phyloP scores from a whole-genome alignment of 1,140 invertebrate genomes.

The Macrostomum lignano region DNA sequence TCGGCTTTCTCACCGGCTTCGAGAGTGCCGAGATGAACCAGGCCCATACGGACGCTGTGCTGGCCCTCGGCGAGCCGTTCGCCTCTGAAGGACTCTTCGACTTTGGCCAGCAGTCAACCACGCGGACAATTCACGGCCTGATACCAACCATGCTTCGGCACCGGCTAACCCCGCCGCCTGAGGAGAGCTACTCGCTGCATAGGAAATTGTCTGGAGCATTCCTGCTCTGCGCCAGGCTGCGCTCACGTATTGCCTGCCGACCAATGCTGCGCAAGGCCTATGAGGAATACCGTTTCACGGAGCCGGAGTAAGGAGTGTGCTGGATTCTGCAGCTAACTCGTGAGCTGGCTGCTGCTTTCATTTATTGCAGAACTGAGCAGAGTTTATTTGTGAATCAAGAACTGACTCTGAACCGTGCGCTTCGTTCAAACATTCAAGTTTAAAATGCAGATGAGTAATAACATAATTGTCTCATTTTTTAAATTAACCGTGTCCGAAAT shows the following conservation, averaged over 20 bases:
- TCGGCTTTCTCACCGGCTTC: conserved; percentile 88
- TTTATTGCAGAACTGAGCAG: too few relatives aligned
- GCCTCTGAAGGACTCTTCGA: conserved; percentile 44
- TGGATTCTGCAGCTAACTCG: too few relatives aligned
- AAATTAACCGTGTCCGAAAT: too few relatives aligned
- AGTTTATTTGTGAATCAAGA: too few relatives aligned
- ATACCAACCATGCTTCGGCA: conserved; percentile 82
- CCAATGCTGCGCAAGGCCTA: conserved; percentile 44
- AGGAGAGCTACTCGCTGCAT: conserved; percentile 91
- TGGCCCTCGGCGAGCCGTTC: conserved; percentile 78
- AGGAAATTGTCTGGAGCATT: conserved; percentile 89
- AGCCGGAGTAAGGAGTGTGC: too few relatives aligned
- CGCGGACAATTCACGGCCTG: conserved; percentile 43
- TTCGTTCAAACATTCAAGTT: too few relatives aligned
- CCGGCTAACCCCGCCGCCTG: conserved; percentile 72
- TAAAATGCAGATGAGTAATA: too few relatives aligned
- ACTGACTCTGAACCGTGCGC: too few relatives aligned
- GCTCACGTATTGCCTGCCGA: conserved; percentile 52
- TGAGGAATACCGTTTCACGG: conserved; percentile 9
- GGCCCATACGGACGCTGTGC: conserved; percentile 69
- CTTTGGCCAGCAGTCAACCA: conserved; percentile 54
- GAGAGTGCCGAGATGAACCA: conserved; percentile 85
- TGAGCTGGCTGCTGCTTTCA: too few relatives aligned
- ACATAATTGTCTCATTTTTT: too few relatives aligned
- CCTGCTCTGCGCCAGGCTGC: conserved; percentile 62